Evolutionary conservation across 2,888 invertebrate species (phyloP).

Genomic region (Bombyx huttoni): DNA sequence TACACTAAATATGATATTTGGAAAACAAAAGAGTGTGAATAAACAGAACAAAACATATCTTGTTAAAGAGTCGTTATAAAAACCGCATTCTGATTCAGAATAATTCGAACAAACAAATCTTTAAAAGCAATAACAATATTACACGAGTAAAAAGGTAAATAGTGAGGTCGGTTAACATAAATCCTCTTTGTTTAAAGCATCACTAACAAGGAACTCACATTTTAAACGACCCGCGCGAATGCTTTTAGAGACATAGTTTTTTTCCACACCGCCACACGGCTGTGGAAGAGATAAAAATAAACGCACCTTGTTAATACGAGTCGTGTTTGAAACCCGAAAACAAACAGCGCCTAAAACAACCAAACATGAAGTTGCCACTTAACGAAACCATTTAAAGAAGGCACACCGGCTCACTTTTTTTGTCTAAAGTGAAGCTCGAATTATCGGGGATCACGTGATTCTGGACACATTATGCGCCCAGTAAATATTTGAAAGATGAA

Average conservation of each 20-base stretch:
- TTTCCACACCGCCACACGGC: constrained; percentile 17
- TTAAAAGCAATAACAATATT: background rate
- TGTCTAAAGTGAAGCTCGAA: constrained; percentile 4
- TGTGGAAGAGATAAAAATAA: constrained; percentile 42
- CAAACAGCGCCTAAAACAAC: constrained; percentile 66
- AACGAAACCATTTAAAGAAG: constrained; percentile 41
- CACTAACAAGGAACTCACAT: background rate
- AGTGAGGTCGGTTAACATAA: background rate
- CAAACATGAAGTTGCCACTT: constrained; percentile 61
- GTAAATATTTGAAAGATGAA: constrained; percentile 53
- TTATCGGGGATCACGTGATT: constrained; percentile 24
- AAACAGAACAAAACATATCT: too few species aligned
- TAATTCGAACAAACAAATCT: background rate
- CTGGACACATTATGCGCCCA: constrained; percentile 39
- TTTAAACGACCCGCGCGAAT: background rate
- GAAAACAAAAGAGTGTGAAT: too few species aligned
- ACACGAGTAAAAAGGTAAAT: background rate
- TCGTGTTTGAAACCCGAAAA: constrained; percentile 50
- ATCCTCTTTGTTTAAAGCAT: background rate
- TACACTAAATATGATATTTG: too few species aligned
- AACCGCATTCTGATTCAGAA: background rate
- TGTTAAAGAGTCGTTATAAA: too few species aligned
- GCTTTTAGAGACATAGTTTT: constrained; percentile 2
- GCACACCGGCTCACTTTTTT: constrained; percentile 20
- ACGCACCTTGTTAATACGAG: constrained; percentile 52